phyloP scores from a whole-genome alignment of 2,888 invertebrate genomes.

The Caenorhabditis becei region DNA sequence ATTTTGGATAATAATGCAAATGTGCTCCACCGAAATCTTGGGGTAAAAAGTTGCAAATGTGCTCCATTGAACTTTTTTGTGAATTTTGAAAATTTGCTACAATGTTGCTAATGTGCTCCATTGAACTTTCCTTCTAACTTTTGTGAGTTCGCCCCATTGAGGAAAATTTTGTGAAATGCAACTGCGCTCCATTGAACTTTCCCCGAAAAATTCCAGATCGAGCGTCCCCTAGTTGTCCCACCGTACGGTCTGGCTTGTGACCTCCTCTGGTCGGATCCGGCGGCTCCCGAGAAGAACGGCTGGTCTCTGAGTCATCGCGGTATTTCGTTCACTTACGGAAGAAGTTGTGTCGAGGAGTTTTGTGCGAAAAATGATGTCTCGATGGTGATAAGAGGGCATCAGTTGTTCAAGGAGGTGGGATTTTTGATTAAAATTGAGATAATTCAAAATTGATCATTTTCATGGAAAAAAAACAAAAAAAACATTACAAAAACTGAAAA shows the following conservation, averaged over 20 bases:
- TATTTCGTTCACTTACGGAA: slow-evolving; percentile 66
- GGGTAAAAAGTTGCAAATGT: too few species aligned
- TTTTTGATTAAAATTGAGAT: too few species aligned
- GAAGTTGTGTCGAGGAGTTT: slow-evolving; percentile 63
- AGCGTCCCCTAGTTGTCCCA: slow-evolving; percentile 61
- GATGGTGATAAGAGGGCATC: slow-evolving; percentile 68
- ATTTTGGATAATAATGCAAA: too few species aligned
- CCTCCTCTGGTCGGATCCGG: slow-evolving; percentile 82
- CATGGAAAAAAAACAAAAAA: too few species aligned
- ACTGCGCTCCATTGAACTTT: too few species aligned
- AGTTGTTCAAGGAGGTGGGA: slow-evolving; percentile 62
- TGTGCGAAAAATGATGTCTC: slow-evolving; percentile 61
- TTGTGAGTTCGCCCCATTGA: too few species aligned
- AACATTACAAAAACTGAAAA: too few species aligned
- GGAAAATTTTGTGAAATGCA: not conserved
- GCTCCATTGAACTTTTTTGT: too few species aligned
- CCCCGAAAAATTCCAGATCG: slow-evolving; percentile 46
- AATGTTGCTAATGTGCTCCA: too few species aligned
- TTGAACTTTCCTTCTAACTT: not conserved
- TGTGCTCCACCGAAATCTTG: too few species aligned
- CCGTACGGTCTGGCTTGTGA: slow-evolving; percentile 79
- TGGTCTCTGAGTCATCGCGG: slow-evolving; percentile 62
- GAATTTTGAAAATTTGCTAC: too few species aligned
- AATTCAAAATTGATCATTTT: too few species aligned
- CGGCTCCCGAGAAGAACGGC: slow-evolving; percentile 46